Base-by-base conservation (phyloP, 2,113 vertebrate genomes). In the Mohoua ochrocephala region DNA sequence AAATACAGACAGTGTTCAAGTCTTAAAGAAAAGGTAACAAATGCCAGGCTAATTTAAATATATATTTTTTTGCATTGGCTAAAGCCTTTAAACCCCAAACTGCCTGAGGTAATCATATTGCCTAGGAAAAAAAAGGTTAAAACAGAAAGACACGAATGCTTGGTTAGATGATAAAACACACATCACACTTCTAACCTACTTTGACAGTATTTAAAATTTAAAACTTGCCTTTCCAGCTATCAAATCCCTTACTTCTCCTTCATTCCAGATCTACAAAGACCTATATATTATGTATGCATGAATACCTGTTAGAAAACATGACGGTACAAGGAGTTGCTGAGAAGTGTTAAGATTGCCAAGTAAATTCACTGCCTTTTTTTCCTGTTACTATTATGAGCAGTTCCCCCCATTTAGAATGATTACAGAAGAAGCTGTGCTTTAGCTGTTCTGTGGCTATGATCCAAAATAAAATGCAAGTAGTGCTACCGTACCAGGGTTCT, bases 161-260 rank as follows among this genome's bases (percentile, higher is more conserved):
- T 70, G 63, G 70, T 86, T 95, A 77, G 81, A 89, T 91, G 90
- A 81, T 95, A 91, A 96, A 96, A 88, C 64, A 80, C 75, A 70
- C 65, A 87, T 79, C 59, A n/a, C 37, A 53, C 42, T 42, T 90
- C 91, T 96, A 96, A 94, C 91, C 87, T 95, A 85, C 53, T 91
- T 91, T 94, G 94, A 71, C 85, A 91, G 93, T 69, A 79, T 95
- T 97, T 93, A 94, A 95, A 96, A 91, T 97, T 92, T 94, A 93
- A 95, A 93, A 77, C 64, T 96, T 96, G 78, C 87, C 54, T 90
- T 89, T 90, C 65, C 57, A 91, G 74, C 71, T 93, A 90, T 94
- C 78, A 93, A 59, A 83, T 76, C 35, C 21, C 71, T 85, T 93
- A 61, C 50, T 96, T 91, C 45, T 82, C 61, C 81, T 94, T 88